Evolutionary conservation across 2,797 vertebrate species (phyloP), one percentile per base, ranked within the genome.

Genomic region (Labroides dimidiatus): DNA sequence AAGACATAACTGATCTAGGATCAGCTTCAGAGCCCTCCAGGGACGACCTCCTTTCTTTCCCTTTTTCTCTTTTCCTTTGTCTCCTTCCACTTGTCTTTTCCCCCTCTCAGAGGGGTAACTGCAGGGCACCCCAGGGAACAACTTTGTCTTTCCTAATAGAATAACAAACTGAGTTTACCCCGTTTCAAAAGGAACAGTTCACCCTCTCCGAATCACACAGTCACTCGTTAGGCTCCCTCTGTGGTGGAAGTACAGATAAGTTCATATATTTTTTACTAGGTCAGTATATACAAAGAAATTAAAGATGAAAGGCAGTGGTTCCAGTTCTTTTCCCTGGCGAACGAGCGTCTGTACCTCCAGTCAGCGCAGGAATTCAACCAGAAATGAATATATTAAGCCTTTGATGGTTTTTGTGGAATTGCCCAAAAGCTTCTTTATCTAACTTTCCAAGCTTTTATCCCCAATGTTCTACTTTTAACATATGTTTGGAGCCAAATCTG

Each of bases 61-160:
- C 70, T 64, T 73, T 81, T 75, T 75, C 72, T 77, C 47, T 79
- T 60, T 68, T 69, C 64, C 60, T 80, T 65, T 82, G 63, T 48
- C 19, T 75, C 77, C 81, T 70, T 65, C 59, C 61, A 71, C 61
- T 59, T 52, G 48, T 84, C 80, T 70, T 58, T 58, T 55, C 33
- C 55, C 30, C 57, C 82, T 83, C 84, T 91, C 87, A 0, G 69
- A 88, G 87, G 89, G 86, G 75, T 88, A 82, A 89, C 89, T 85
- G 78, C 78, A 76, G 84, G 86, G 82, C 84, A 85, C 90, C 83
- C 83, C 61, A 72, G 91, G 88, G 90, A 92, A 37, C 12, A 12
- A 61, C 88, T 88, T 87, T 91, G 87, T 90, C 85, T 92, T 81
- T 90, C 82, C 74, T 91, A 86, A 88, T 90, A 89, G 82, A 89